Conservation (phyloP, 2,888 invertebrate genomes). For the Biston betularia region DNA sequence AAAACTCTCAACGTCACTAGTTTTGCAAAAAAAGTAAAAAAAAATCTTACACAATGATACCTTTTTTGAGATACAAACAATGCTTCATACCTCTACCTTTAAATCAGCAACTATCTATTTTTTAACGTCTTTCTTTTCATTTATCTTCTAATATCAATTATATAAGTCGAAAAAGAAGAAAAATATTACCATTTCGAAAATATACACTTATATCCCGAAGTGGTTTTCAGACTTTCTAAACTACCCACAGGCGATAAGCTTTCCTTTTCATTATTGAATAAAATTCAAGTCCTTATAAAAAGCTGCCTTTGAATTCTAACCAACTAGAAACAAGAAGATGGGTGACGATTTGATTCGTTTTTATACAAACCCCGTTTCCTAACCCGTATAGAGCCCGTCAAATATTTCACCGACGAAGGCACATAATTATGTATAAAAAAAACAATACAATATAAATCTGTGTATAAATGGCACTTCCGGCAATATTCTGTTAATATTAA, state of each 20-base stretch:
- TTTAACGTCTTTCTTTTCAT: too few species aligned
- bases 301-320: not conserved
- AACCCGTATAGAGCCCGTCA: slow-evolving; percentile 26
- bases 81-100: too few species aligned
- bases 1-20: not conserved
- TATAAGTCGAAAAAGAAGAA: too few species aligned
- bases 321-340: too few species aligned
- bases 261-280: too few species aligned
- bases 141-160: too few species aligned
- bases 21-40: not conserved
- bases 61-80: not conserved
- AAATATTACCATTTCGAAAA: too few species aligned
- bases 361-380: not conserved
- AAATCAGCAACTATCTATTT: too few species aligned
- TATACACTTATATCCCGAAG: too few species aligned
- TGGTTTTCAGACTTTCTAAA: too few species aligned
- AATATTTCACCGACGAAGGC: slow-evolving; percentile 36
- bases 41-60: not conserved
- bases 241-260: too few species aligned
- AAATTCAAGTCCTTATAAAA: not conserved
- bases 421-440: slow-evolving; percentile 34
- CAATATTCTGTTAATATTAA: slow-evolving; percentile 27
- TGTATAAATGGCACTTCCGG: slow-evolving; percentile 46
- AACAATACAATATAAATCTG: slow-evolving; percentile 27
- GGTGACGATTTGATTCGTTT: too few species aligned